phyloP scores from a whole-genome alignment of 2,797 vertebrate species.

The Enteromius afrohamiltoni region DNA sequence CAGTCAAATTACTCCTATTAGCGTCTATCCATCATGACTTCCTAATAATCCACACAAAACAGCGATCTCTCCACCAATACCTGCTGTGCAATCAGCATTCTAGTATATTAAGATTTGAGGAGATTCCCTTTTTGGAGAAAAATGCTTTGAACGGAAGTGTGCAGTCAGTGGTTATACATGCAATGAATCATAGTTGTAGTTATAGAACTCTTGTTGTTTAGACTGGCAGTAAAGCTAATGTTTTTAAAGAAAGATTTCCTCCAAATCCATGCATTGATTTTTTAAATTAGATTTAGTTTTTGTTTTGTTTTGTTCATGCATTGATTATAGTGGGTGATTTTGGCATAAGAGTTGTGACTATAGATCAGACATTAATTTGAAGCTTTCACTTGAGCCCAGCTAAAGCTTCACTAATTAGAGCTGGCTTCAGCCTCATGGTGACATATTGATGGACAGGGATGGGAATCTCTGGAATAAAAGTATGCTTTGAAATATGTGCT shows the following conservation, averaged over 20 bases:
- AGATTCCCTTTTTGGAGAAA: not conserved
- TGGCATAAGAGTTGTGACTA: not conserved
- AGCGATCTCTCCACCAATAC: not conserved
- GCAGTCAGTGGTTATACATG: not conserved
- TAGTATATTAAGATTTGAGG: not conserved
- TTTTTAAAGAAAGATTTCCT: not conserved
- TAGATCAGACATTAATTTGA: conserved; percentile 22
- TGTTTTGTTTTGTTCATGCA: not conserved
- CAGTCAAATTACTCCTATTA: not conserved
- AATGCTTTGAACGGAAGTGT: not conserved
- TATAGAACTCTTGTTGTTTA: not conserved
- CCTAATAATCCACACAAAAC: not conserved
- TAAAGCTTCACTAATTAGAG: conserved; percentile 41
- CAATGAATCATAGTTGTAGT: not conserved
- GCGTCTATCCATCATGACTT: not conserved
- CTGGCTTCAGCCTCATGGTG: not conserved
- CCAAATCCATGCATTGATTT: not conserved
- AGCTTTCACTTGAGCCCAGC: conserved; percentile 4
- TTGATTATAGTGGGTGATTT: conserved; percentile 8
- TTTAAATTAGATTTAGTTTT: not conserved
- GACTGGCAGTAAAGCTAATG: not conserved
- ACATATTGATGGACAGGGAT: conserved; percentile 36
- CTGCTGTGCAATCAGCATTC: not conserved
- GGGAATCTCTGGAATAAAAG: conserved; percentile 34
- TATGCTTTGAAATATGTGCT: conserved; percentile 38